Percentiles rank a stretch among this genome's conserved stretches.
These are phyloP conservation scores for Zoanthus solanderi DNA, from an alignment of 92 coral and sea anemone genomes.

Conservation along the genomic window DNA sequence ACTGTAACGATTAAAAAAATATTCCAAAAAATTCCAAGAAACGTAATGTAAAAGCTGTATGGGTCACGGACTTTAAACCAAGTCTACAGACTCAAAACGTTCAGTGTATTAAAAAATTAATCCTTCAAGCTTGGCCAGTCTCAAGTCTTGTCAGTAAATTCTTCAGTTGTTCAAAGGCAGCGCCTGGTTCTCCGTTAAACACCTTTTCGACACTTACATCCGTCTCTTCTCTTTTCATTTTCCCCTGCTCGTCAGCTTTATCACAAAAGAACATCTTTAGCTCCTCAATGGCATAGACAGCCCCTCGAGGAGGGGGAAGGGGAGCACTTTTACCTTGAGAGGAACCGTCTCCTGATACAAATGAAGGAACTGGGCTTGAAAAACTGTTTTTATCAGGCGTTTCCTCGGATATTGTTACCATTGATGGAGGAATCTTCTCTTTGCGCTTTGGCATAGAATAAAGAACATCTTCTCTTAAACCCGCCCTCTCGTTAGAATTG, in stretches of 20 bases:
- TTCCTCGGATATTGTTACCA: conserved; percentile 17
- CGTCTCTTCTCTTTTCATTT: background rate
- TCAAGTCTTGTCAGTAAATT: background rate
- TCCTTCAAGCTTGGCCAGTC: conserved; percentile 1
- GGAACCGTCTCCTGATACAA: background rate
- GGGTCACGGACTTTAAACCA: too few relatives aligned
- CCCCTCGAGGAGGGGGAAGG: conserved; percentile 27
- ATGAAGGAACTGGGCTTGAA: background rate
- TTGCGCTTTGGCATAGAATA: conserved; percentile 17
- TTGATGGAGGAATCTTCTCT: background rate
- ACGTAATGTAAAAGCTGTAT: too few relatives aligned
- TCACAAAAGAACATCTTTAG: conserved; percentile 8
- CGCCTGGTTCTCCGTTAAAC: background rate
- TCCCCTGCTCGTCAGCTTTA: background rate
- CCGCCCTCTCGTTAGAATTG: background rate
- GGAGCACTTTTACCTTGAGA: background rate
- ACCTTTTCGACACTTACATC: background rate
- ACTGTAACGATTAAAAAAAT: too few relatives aligned
- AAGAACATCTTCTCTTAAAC: background rate
- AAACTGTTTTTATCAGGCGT: background rate
- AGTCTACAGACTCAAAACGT: too few relatives aligned
- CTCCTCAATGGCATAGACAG: conserved; percentile 23
- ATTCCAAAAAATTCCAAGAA: too few relatives aligned
- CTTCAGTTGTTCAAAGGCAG: conserved; percentile 14
- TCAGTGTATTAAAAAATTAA: background rate